These are phyloP conservation scores for Hypomesus transpacificus DNA, from an alignment of 2,113 vertebrate species.

Conservation along the genomic window DNA sequence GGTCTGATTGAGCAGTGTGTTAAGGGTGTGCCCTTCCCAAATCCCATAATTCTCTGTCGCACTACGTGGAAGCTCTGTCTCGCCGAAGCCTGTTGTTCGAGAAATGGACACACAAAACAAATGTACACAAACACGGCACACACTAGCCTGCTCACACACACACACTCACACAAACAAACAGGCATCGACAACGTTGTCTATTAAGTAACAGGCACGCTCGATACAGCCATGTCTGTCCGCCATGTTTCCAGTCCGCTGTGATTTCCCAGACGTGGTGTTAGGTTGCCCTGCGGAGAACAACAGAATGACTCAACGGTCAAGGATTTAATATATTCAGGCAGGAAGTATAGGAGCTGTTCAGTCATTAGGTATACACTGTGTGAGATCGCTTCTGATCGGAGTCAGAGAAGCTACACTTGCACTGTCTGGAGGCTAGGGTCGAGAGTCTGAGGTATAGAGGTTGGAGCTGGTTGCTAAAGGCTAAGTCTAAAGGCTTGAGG, in stretches of 20 bases:
- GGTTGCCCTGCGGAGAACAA: too few relatives aligned
- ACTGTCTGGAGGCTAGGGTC: too few relatives aligned
- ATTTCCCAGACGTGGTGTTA: too few relatives aligned
- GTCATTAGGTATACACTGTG: too few relatives aligned
- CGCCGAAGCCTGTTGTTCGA: not conserved
- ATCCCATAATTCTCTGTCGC: constrained; percentile 29
- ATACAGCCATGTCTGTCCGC: not conserved
- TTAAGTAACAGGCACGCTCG: not conserved
- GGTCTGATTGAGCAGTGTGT: constrained; percentile 23
- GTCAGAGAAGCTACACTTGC: too few relatives aligned
- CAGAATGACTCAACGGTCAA: too few relatives aligned
- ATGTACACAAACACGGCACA: not conserved
- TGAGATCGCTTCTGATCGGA: too few relatives aligned
- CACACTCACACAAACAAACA: constrained; percentile 25
- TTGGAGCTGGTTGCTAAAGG: too few relatives aligned
- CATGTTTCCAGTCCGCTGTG: not conserved
- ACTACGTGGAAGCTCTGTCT: not conserved
- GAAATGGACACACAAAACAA: constrained; percentile 37
- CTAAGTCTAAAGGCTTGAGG: too few relatives aligned
- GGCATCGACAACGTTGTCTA: constrained; percentile 31
- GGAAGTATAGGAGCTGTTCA: too few relatives aligned
- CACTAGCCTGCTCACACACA: constrained; percentile 7
- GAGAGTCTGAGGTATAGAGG: too few relatives aligned
- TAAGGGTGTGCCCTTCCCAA: constrained; percentile 28
- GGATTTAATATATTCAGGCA: too few relatives aligned